Percentiles rank a stretch among this genome's conserved stretches.
These are phyloP conservation scores for Nephrotoma appendiculata DNA, from an alignment of 2,888 invertebrate genomes.

Conservation along the genomic window DNA sequence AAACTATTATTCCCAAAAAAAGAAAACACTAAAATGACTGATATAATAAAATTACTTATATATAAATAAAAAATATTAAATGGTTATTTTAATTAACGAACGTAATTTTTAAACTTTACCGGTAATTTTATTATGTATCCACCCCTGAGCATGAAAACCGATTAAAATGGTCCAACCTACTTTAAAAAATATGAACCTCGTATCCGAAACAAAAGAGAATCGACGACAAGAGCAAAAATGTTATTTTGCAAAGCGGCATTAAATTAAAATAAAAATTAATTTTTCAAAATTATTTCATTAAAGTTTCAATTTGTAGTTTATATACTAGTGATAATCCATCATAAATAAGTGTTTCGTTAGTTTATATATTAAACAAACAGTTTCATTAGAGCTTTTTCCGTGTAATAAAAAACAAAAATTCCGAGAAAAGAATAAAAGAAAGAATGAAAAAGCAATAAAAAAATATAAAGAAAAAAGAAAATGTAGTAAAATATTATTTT, in stretches of 20 bases:
- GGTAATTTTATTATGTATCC: not conserved
- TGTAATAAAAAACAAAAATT: not conserved
- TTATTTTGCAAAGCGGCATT: not conserved
- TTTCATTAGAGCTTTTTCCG: not conserved
- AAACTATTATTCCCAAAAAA: not conserved
- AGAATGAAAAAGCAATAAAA: not conserved
- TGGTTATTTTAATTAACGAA: not conserved
- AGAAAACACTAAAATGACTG: not conserved
- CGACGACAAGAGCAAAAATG: not conserved
- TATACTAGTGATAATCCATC: not conserved
- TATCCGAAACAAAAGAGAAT: slow-evolving; percentile 2
- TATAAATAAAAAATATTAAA: not conserved
- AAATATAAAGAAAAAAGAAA: not conserved
- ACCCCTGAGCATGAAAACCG: not conserved
- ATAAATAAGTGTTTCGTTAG: not conserved
- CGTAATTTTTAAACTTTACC: not conserved
- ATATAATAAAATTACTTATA: not conserved
- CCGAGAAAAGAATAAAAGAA: not conserved
- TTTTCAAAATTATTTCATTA: not conserved
- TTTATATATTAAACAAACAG: not conserved
- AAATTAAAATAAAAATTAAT: not conserved
- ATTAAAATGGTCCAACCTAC: not conserved
- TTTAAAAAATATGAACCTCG: not conserved
- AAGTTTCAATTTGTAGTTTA: not conserved
- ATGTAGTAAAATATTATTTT: not conserved